Conservation (phyloP, 2,113 vertebrate species). For the Laticauda laticaudata region DNA sequence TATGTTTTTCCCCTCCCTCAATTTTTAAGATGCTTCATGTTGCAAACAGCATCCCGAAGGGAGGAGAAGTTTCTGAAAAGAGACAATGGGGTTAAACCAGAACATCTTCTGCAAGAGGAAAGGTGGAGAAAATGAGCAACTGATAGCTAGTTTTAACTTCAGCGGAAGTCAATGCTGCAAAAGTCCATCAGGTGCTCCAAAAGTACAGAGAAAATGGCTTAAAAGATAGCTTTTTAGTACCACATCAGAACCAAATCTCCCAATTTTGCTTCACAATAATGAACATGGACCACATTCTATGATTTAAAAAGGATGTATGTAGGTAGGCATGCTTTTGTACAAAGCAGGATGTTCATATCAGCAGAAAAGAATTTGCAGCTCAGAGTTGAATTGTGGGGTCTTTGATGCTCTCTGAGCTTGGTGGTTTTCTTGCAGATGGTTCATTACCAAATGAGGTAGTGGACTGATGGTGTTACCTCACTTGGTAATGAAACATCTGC, state of each 20-base stretch:
- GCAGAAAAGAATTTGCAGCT: neutral
- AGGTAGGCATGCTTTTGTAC: neutral
- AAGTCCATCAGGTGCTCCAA: neutral
- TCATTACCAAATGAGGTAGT: neutral
- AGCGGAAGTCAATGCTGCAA: neutral
- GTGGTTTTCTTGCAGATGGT: neutral
- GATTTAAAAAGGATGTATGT: neutral
- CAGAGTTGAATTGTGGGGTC: neutral
- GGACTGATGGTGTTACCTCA: neutral
- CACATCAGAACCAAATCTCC: neutral
- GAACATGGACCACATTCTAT: neutral
- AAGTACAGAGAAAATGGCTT: too few relatives aligned
- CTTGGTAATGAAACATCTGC: neutral
- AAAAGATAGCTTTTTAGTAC: neutral
- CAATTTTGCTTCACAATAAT: neutral
- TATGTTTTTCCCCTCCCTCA: neutral
- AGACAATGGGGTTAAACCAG: neutral
- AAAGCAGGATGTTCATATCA: neutral
- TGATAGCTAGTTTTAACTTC: neutral
- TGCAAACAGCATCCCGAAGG: neutral
- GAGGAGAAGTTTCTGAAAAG: neutral
- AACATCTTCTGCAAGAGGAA: neutral
- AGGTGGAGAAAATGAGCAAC: neutral
- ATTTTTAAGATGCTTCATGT: neutral
- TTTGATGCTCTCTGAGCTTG: neutral